Conservation (phyloP, 1,140 invertebrate genomes). For the Philotrypesis tridentata region DNA sequence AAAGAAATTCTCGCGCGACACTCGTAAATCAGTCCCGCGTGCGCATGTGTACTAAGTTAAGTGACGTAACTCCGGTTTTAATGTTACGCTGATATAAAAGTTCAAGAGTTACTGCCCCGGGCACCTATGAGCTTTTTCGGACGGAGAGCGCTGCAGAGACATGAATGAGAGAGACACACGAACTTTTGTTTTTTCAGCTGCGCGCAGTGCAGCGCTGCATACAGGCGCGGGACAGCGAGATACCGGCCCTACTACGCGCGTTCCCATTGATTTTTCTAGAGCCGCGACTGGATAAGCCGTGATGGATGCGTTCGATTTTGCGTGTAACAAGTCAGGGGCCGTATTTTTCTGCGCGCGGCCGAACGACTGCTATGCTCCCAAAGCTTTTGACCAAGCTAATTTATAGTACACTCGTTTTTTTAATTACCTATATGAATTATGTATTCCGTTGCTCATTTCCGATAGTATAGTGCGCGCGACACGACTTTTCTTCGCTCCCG, state of each 20-base stretch:
- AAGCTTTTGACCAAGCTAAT: background rate
- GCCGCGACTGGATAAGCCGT: background rate
- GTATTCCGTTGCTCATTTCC: too few relatives aligned
- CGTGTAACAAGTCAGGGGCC: background rate
- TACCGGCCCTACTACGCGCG: background rate
- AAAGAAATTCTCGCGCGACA: conserved; percentile 32
- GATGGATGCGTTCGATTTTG: background rate
- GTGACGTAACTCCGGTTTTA: conserved; percentile 2
- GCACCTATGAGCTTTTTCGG: background rate
- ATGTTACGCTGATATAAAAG: conserved; percentile 19
- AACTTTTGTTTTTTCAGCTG: background rate
- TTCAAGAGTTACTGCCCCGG: background rate
- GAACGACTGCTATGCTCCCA: too few relatives aligned
- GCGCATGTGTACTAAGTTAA: background rate
- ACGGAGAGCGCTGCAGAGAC: too few relatives aligned
- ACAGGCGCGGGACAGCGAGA: too few relatives aligned
- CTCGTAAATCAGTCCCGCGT: conserved; percentile 5
- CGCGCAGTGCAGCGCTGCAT: too few relatives aligned
- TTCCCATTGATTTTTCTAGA: conserved; percentile 1
- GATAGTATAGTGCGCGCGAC: too few relatives aligned
- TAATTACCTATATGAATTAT: too few relatives aligned
- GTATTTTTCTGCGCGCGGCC: background rate
- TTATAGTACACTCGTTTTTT: background rate
- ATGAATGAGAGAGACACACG: too few relatives aligned
- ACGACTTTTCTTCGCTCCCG: too few relatives aligned